These are phyloP conservation scores for Barbus barbus DNA, from an alignment of 2,113 vertebrate genomes.

Conservation along the genomic window DNA sequence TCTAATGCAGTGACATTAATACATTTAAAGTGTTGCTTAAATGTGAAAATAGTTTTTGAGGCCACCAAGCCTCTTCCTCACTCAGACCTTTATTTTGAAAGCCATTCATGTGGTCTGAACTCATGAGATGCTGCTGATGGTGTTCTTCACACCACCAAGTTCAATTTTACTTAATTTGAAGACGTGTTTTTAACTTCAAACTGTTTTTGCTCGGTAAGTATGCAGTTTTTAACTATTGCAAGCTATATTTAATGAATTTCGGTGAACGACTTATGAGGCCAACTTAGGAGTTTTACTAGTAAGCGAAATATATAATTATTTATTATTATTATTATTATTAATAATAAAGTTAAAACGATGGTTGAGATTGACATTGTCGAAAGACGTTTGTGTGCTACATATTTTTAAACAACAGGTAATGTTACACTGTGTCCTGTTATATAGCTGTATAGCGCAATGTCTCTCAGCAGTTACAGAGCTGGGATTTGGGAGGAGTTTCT, in stretches of 20 bases:
- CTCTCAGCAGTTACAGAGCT: constrained; percentile 40
- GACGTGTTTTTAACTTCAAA: no score
- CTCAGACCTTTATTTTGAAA: constrained; percentile 32
- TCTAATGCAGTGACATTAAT: neutral
- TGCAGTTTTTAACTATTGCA: neutral
- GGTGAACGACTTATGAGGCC: neutral
- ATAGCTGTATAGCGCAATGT: neutral
- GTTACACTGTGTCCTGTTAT: neutral
- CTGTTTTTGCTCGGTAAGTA: neutral
- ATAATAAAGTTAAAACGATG: neutral
- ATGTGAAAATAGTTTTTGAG: no score
- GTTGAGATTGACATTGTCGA: neutral
- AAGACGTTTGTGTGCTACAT: neutral
- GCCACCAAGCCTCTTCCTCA: neutral
- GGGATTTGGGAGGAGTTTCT: neutral
- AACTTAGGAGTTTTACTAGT: neutral
- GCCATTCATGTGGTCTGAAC: neutral
- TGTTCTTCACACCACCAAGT: neutral
- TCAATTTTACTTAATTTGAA: neutral
- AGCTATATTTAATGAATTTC: neutral
- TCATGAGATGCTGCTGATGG: neutral
- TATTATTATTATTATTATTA: no score
- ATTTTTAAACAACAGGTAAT: neutral
- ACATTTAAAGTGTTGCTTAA: neutral
- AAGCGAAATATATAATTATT: neutral